Evolutionary conservation across 1,140 invertebrate genomes (phyloP).

Genomic region (Temnothorax nylanderi): DNA sequence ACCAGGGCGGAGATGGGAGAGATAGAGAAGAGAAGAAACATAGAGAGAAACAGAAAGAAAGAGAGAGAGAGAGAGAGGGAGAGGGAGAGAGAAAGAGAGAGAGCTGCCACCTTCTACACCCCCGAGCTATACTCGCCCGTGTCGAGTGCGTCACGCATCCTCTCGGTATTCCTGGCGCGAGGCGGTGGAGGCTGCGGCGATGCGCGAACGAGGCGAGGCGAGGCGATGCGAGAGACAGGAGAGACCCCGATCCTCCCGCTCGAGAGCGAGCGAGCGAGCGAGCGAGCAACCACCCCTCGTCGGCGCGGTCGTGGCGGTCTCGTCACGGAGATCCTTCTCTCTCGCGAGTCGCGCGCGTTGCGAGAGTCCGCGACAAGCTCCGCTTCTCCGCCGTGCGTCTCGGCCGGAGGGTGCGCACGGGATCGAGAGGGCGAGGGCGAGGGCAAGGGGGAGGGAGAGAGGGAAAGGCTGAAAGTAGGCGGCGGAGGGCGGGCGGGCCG

Average conservation of each 20-base stretch:
- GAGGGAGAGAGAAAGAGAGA: neutral
- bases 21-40: neutral
- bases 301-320: neutral
- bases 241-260: conserved; percentile 14
- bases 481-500: no score
- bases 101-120: conserved; percentile 33
- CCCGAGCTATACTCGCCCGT: conserved; percentile 45
- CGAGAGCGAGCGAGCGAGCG: neutral
- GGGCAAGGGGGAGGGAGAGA: neutral
- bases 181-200: conserved; percentile 17
- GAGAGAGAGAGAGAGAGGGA: neutral
- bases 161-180: conserved; percentile 49
- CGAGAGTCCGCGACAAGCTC: conserved; percentile 5
- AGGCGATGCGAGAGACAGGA: conserved; percentile 15
- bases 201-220: conserved; percentile 27
- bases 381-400: conserved; percentile 52
- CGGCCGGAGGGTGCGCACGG: conserved; percentile 15
- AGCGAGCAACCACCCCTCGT: conserved; percentile 39
- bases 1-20: neutral
- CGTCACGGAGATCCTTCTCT: conserved; percentile 22
- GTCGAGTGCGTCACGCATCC: conserved; percentile 61
- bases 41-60: neutral
- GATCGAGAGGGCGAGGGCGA: neutral
- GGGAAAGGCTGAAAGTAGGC: neutral
- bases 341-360: conserved; percentile 39